A percentile compares a stretch with the other conserved stretches of the same genome.
Evolutionary conservation across 2,797 vertebrate genomes (phyloP).

Genomic region (Denticeps clupeoides): DNA sequence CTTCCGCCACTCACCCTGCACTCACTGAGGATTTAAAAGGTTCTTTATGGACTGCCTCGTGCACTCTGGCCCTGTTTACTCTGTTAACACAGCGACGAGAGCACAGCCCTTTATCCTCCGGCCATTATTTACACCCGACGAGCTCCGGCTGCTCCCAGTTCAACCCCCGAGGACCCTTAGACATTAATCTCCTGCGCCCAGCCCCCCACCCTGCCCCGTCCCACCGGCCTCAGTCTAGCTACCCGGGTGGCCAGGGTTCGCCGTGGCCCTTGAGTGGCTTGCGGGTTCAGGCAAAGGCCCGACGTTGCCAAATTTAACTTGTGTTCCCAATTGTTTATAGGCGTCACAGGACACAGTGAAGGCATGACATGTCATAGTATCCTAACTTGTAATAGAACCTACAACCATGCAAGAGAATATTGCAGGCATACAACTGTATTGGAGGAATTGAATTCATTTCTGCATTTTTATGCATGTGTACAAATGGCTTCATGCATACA

Average conservation of each 20-base stretch:
- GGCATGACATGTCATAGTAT: no score
- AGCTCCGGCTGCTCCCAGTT: constrained; percentile 6
- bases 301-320: no score
- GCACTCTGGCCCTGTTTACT: constrained; percentile 1
- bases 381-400: no score
- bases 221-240: constrained; percentile 1
- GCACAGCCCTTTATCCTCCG: not conserved
- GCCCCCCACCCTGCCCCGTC: not conserved
- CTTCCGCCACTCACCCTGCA: not conserved
- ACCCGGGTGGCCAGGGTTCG: not conserved
- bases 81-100: constrained; percentile 3
- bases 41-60: constrained; percentile 14
- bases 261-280: no score
- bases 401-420: no score
- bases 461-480: no score
- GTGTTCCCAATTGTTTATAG: no score
- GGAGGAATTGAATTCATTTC: no score
- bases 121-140: constrained; percentile 5
- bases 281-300: no score
- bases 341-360: not conserved
- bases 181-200: constrained; percentile 8
- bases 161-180: constrained; percentile 7
- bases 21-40: constrained; percentile 1
- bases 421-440: no score
- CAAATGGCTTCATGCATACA: no score